A percentile compares a stretch with the other conserved stretches of the same genome.
phyloP scores from a whole-genome alignment of 2,888 invertebrate genomes.

The Chalcosyrphus nemorum region DNA sequence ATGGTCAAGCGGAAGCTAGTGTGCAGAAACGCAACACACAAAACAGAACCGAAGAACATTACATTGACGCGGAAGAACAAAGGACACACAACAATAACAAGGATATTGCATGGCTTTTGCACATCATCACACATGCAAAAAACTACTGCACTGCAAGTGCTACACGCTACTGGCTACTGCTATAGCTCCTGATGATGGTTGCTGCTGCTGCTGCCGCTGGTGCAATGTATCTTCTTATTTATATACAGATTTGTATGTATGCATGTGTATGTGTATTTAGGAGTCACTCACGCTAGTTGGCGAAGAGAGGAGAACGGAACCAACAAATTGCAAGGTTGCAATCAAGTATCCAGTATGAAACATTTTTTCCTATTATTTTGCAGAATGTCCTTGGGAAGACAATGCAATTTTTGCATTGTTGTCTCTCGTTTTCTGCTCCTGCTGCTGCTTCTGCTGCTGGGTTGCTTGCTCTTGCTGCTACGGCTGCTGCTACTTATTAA shows the following conservation, averaged over 20 bases:
- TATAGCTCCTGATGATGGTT: not conserved
- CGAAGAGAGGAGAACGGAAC: conserved; percentile 70
- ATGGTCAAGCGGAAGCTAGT: conserved; percentile 64
- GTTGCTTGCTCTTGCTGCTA: not conserved
- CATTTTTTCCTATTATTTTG: conserved; percentile 76
- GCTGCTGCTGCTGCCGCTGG: conserved; percentile 39
- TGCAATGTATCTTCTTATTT: conserved; percentile 54
- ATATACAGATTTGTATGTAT: conserved; percentile 23
- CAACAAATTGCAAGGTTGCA: conserved; percentile 74
- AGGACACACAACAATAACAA: conserved; percentile 70
- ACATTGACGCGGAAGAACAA: conserved; percentile 64
- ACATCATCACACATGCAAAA: conserved; percentile 71
- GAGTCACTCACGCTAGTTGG: conserved; percentile 71
- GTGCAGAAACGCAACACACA: conserved; percentile 39
- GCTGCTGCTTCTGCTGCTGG: conserved; percentile 30
- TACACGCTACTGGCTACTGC: conserved; percentile 35
- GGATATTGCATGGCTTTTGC: conserved; percentile 70
- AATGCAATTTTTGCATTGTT: conserved; percentile 78
- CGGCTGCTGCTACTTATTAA: conserved; percentile 65
- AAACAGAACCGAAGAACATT: conserved; percentile 30
- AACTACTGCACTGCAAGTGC: too few relatives aligned
- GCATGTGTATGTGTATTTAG: conserved; percentile 46
- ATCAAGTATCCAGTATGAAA: conserved; percentile 75
- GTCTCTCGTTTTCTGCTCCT: conserved; percentile 56
- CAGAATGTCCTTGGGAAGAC: conserved; percentile 78